Evolutionary conservation across 2,113 vertebrate genomes (phyloP).

Genomic region (Macquaria ambigua): DNA sequence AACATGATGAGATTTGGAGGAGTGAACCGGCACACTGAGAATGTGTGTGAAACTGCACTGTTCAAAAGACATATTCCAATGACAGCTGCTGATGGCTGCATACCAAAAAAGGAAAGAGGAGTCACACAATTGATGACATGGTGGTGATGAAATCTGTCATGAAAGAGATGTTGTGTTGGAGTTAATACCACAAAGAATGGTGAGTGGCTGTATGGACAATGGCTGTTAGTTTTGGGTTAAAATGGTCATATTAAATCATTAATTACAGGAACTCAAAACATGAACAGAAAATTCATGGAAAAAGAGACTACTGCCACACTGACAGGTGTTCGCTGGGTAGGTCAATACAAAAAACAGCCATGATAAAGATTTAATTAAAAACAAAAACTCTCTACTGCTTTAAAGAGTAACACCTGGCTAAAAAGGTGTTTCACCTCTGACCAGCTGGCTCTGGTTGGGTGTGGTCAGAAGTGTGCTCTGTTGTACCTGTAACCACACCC

Average conservation of each 20-base stretch:
- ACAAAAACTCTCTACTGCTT: background rate
- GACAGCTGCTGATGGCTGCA: background rate
- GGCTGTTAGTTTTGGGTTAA: background rate
- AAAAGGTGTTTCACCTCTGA: background rate
- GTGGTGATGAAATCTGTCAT: background rate
- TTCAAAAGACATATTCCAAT: background rate
- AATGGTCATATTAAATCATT: background rate
- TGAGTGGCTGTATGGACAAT: background rate
- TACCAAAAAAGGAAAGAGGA: background rate
- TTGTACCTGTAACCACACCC: constrained; percentile 1
- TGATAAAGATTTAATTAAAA: background rate
- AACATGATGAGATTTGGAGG: background rate
- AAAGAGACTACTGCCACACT: background rate
- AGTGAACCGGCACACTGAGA: background rate
- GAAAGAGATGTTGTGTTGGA: background rate
- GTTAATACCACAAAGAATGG: background rate
- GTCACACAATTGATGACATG: background rate
- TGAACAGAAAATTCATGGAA: constrained; percentile 10
- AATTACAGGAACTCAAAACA: background rate
- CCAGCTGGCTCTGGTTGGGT: background rate
- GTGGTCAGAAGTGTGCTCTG: background rate
- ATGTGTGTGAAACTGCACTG: background rate
- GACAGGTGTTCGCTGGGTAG: background rate
- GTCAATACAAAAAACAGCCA: background rate
- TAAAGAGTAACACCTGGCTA: background rate